phyloP scores from a whole-genome alignment of 2,888 invertebrate species.

The Nowickia ferox region DNA sequence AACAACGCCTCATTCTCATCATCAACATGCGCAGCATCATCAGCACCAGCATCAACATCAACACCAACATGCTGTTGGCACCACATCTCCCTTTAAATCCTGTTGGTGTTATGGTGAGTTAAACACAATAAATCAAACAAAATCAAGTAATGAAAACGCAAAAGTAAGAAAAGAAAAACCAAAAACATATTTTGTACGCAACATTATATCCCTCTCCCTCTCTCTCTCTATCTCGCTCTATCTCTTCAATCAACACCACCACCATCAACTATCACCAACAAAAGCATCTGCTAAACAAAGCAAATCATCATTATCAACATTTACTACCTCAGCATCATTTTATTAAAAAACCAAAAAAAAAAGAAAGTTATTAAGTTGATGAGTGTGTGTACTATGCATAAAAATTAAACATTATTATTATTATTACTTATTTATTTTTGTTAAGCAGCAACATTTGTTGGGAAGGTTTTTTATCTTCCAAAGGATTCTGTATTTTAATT shows the following conservation, averaged over 20 bases:
- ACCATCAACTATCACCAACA: conserved; percentile 43
- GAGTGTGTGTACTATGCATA: not conserved
- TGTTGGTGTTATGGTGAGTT: conserved; percentile 84
- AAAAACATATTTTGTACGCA: conserved; percentile 53
- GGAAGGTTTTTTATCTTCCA: conserved; percentile 36
- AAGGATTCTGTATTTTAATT: conserved; percentile 27
- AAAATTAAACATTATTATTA: not conserved
- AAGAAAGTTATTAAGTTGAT: conserved; percentile 12
- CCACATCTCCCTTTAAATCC: conserved; percentile 79
- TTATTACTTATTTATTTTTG: conserved; percentile 20
- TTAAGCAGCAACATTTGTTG: conserved; percentile 58
- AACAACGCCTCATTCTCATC: conserved; percentile 71
- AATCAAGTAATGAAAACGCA: conserved; percentile 45
- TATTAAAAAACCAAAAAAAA: conserved; percentile 41
- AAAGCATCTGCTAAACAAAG: conserved; percentile 43
- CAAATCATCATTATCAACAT: conserved; percentile 55
- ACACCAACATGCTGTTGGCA: conserved; percentile 75
- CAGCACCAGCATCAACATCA: conserved; percentile 75
- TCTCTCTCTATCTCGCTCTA: conserved; percentile 33
- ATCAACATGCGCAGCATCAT: conserved; percentile 67
- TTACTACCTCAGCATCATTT: conserved; percentile 54
- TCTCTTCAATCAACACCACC: conserved; percentile 44
- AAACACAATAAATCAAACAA: conserved; percentile 58
- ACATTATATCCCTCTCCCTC: conserved; percentile 42
- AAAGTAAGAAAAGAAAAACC: conserved; percentile 38